These are phyloP conservation scores for Nineta flava DNA, from an alignment of 2,888 invertebrate species.

Conservation along the genomic window DNA sequence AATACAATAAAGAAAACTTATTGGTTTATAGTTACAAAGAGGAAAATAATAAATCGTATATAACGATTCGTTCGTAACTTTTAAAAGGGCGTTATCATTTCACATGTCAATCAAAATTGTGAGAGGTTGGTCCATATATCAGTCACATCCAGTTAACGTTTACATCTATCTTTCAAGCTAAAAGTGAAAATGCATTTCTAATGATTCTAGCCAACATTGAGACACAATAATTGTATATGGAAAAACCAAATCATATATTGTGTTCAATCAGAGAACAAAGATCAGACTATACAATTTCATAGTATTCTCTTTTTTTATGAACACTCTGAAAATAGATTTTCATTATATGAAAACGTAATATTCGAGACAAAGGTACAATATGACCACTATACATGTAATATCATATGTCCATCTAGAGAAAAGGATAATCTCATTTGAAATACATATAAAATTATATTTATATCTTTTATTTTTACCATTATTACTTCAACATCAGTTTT, in stretches of 20 bases:
- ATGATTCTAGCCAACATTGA: no score
- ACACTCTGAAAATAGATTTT: neutral
- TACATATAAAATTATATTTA: neutral
- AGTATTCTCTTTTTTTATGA: neutral
- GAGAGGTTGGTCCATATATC: slow-evolving; percentile 22
- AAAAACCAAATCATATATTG: neutral
- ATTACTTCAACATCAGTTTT: neutral
- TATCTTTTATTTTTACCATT: neutral
- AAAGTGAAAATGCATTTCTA: neutral
- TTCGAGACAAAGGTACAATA: no score
- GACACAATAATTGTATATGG: no score
- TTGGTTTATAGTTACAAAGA: neutral
- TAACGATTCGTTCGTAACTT: slow-evolving; percentile 17
- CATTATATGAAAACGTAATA: neutral
- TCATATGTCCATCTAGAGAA: neutral
- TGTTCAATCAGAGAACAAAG: neutral
- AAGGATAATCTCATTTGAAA: neutral
- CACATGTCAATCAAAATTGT: slow-evolving; percentile 32
- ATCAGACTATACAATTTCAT: neutral
- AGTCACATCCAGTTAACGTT: slow-evolving; percentile 2
- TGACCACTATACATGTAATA: neutral
- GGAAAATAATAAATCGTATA: neutral
- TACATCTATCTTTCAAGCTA: neutral
- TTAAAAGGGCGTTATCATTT: slow-evolving; percentile 30
- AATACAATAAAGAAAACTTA: neutral